A percentile compares a stretch with the other conserved stretches of the same genome.
Conservation (phyloP, 2,113 vertebrate species). For the Podarcis cretensis region DNA sequence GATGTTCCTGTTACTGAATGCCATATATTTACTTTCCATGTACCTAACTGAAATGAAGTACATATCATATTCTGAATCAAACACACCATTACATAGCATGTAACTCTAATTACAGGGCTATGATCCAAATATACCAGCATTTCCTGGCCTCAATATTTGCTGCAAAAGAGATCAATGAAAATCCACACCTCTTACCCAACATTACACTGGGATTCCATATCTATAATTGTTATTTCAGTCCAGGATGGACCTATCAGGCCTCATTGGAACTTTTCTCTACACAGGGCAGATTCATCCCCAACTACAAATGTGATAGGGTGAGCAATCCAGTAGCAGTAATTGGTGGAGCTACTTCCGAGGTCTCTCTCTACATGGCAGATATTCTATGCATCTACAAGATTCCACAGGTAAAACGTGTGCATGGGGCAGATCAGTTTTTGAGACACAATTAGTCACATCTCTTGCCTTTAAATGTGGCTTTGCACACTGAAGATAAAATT, state of each 20-base stretch:
- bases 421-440: background rate
- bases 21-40: background rate
- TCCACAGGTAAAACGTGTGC: background rate
- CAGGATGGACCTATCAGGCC: background rate
- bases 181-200: conserved; percentile 9
- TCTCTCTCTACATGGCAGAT: background rate
- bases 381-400: background rate
- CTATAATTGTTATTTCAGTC: background rate
- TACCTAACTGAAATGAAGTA: background rate
- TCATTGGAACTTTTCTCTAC: no score
- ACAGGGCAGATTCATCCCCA: no score
- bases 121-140: conserved; percentile 11
- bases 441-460: no score
- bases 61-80: background rate
- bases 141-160: conserved; percentile 24
- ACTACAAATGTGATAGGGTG: no score
- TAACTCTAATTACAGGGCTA: background rate
- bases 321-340: background rate
- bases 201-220: conserved; percentile 5
- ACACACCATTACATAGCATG: background rate
- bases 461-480: no score
- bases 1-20: background rate
- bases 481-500: no score
- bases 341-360: background rate
- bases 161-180: conserved; percentile 7